These are phyloP conservation scores for Hormaphis cornu DNA, from an alignment of 1,140 invertebrate species.

Conservation along the genomic window DNA sequence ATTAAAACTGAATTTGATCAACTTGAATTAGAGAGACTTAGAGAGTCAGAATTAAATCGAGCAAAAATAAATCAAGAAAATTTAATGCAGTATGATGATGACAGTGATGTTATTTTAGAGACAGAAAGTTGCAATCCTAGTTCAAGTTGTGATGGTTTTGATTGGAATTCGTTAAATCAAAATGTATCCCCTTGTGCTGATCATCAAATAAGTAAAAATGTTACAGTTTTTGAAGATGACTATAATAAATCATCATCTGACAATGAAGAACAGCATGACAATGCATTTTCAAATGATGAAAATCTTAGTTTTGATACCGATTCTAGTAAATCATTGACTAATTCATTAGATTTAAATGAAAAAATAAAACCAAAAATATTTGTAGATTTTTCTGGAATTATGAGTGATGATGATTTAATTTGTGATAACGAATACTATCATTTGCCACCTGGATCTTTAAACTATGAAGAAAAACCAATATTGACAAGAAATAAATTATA, in stretches of 20 bases:
- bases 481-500: no score
- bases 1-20: conserved; percentile 12
- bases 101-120: background rate
- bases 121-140: background rate
- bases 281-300: background rate
- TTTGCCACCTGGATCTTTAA: no score
- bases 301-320: background rate
- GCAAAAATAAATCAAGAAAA: background rate
- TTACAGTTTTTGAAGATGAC: background rate
- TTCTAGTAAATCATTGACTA: background rate
- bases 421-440: background rate
- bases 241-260: background rate
- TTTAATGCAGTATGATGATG: background rate
- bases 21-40: background rate
- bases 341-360: background rate
- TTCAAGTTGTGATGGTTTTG: background rate
- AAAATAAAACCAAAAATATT: background rate
- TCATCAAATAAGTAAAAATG: background rate
- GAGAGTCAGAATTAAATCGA: background rate
- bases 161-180: conserved; percentile 1
- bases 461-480: no score
- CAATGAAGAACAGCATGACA: background rate
- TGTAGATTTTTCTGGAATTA: background rate
- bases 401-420: background rate
- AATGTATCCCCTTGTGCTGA: background rate